Conservation (phyloP, 2,888 invertebrate genomes). For the Isoperla grammatica region DNA sequence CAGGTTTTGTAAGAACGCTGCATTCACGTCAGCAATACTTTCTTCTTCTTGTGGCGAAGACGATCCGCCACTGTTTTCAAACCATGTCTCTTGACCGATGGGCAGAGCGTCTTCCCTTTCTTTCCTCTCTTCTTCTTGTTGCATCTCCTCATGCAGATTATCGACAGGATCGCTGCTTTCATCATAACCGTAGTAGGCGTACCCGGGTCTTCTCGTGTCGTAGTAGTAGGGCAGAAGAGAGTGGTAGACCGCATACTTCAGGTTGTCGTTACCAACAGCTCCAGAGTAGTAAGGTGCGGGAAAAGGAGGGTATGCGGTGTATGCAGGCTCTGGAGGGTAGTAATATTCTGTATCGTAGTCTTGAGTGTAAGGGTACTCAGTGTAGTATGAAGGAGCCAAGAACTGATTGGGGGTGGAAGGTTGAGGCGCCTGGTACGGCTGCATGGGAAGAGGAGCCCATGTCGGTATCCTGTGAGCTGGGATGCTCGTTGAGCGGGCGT, state of each 20-base stretch:
- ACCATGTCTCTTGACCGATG: conserved; percentile 62
- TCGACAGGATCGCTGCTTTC: conserved; percentile 47
- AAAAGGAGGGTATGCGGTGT: conserved; percentile 37
- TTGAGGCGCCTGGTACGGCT: conserved; percentile 25
- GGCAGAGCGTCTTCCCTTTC: conserved; percentile 51
- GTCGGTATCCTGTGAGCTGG: conserved; percentile 6
- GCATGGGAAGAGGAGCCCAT: conserved; percentile 15
- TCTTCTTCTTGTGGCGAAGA: conserved; percentile 30
- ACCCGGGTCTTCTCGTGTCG: conserved; percentile 40
- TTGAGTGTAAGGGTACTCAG: conserved; percentile 46
- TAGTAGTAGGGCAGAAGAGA: conserved; percentile 46
- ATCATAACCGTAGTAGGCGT: conserved; percentile 45
- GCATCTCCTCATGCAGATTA: conserved; percentile 54
- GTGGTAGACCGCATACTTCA: conserved; percentile 46
- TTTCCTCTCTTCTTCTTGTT: conserved; percentile 56
- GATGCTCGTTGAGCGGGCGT: conserved; percentile 37
- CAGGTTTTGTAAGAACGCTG: conserved; percentile 61
- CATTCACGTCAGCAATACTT: conserved; percentile 47
- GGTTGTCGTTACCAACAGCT: conserved; percentile 46
- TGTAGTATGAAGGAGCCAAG: conserved; percentile 47
- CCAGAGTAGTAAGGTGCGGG: conserved; percentile 39
- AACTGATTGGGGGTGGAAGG: conserved; percentile 7
- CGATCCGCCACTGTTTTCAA: conserved; percentile 50
- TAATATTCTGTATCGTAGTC: conserved; percentile 52
- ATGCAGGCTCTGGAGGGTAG: conserved; percentile 41